Base-by-base conservation (phyloP, 2,888 invertebrate genomes). In the Euplexia lucipara region DNA sequence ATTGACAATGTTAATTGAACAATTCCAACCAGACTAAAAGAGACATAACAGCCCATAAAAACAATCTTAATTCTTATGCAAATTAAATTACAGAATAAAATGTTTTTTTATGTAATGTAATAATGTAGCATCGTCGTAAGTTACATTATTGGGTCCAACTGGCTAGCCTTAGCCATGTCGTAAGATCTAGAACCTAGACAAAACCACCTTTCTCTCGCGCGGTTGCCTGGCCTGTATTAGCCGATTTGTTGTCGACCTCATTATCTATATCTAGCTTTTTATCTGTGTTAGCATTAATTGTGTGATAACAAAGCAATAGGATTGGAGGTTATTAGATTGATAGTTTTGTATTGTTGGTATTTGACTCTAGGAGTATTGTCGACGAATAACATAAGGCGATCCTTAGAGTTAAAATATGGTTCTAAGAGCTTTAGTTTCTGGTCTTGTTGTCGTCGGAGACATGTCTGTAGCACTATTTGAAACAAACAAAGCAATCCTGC, bases 121-220 rank as follows among this genome's bases (percentile, higher is more conserved):
- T 39, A 54, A 42, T 57, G 34, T 56, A 48, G 32, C 18, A 39
- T 44, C 70, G 60, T 63, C 53, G 65, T 39, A 63, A 48, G 63
- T 70, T 48, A 69, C 44, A 47, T 60, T 47, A 53, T 58, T 72
- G 22, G 49, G 52, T 59, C 26, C 37, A 42, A 67, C 60, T 37
- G 39, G 39, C 48, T 66, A 41, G 53, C 57, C 70, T 78, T 68
- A 64, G 70, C 72, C 58, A 61, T 86, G 78, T 80, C 78, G 86
- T 83, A 87, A 87, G 77, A 68, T 76, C 77, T 79, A 81, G 75
- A 83, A 62, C 74, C 74, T 75, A 82, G 73, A 84, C 83, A 79
- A 79, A 83, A 84, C 84, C 77, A 78, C 89, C 88, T 89, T 88
- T 89, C 88, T 84, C 88, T 85, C 59, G 58, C 62, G 16, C 34